Evolutionary conservation across 2,888 invertebrate genomes (phyloP), one percentile per base, ranked within the genome.

Genomic region (Bombylius discolor): DNA sequence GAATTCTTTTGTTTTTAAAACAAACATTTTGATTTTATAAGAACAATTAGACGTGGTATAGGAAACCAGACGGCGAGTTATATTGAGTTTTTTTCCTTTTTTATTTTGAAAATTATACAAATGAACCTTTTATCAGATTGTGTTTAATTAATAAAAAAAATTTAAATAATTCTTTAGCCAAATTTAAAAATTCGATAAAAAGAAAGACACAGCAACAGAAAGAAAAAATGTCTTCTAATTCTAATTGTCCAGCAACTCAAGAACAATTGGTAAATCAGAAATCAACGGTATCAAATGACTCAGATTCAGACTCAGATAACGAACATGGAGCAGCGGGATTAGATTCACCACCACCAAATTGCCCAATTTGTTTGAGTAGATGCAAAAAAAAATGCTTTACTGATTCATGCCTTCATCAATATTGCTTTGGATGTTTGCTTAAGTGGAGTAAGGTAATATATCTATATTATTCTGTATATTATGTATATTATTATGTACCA

Each of bases 321-420:
- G 79, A 78, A 47, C 74, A 77, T 61, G 77, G 75, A 60, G 78
- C 76, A 5, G 74, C 69, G 2, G 71, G 23, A 23, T 23, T 3
- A 23, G 23, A 73, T 11, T 86, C 87, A 34, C 89, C 91, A 2
- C 89, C 89, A 2, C 87, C 89, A 5, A 89, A 89, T 69, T 96
- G 96, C 79, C 88, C 94, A 51, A 96, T 96, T 68, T 96, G 96
- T 67, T 79, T 96, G 57, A 89, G 90, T 32, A 83, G 84, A 61
- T 83, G 91, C 66, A 81, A 83, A 56, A 91, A 95, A 69, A 92
- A 89, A 68, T 93, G 91, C 36, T 92, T 90, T 70, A 91, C 94
- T 0, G 89, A 96, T 70, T 88, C 87, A 52, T 97, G 96, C 70
- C 81, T 89, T 70, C 96, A 97, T 73, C 87, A 89, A 70, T 97